Percentiles rank a stretch among this genome's conserved stretches.
Conservation (phyloP, 1,140 invertebrate genomes). For the Vollenhovia emeryi region DNA sequence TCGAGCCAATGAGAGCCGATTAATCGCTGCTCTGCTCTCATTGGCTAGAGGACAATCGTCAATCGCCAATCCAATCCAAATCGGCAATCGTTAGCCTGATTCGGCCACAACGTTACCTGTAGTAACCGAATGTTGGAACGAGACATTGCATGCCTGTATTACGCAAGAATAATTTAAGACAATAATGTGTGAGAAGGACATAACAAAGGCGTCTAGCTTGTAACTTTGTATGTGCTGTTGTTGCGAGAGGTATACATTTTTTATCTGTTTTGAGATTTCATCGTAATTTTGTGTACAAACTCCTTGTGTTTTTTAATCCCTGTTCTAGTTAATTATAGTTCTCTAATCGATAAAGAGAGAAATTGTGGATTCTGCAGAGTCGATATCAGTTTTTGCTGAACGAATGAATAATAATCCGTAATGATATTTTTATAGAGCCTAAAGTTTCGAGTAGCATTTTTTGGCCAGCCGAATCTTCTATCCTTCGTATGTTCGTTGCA, state of each 20-base stretch:
- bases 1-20: no score
- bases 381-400: slow-evolving; percentile 68
- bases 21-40: no score
- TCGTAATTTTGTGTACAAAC: slow-evolving; percentile 75
- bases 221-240: slow-evolving; percentile 79
- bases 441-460: slow-evolving; percentile 75
- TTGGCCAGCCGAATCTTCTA: slow-evolving; percentile 76
- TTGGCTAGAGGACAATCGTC: no score
- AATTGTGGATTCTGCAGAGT: slow-evolving; percentile 70
- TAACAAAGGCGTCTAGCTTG: slow-evolving; percentile 49
- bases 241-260: slow-evolving; percentile 77
- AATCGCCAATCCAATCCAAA: no score
- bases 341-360: slow-evolving; percentile 69
- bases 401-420: slow-evolving; percentile 72
- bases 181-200: slow-evolving; percentile 54
- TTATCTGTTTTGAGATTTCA: slow-evolving; percentile 73
- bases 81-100: no score
- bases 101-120: no score
- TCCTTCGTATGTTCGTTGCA: slow-evolving; percentile 77
- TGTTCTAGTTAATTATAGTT: slow-evolving; percentile 71
- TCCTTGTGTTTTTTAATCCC: slow-evolving; percentile 72
- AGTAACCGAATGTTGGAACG: slow-evolving; percentile 53
- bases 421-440: slow-evolving; percentile 77
- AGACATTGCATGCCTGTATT: slow-evolving; percentile 75
- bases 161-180: slow-evolving; percentile 73